Conservation (phyloP, 2,888 invertebrate genomes). For the Thereva nobilitata region DNA sequence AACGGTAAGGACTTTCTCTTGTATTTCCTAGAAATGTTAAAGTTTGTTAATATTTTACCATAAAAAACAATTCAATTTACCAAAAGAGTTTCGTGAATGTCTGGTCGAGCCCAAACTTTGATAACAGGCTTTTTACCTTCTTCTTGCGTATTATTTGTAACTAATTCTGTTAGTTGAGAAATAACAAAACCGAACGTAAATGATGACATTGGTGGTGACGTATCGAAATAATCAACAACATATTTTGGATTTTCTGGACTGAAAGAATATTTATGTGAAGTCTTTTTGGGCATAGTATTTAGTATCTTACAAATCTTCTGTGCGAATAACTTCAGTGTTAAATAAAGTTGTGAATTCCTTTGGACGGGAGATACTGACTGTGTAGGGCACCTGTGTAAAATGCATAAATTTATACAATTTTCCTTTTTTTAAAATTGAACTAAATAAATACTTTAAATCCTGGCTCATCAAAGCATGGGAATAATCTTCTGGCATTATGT, state of each 20-base stretch:
- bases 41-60: slow-evolving; percentile 6
- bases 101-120: slow-evolving; percentile 58
- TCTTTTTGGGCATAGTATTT: slow-evolving; percentile 31
- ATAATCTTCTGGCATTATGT: slow-evolving; percentile 73
- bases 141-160: slow-evolving; percentile 39
- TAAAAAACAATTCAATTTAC: slow-evolving; percentile 36
- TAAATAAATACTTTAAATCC: slow-evolving; percentile 68
- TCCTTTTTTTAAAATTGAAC: background rate
- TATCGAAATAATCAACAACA: slow-evolving; percentile 70
- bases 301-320: slow-evolving; percentile 65
- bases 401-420: background rate
- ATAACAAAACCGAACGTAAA: slow-evolving; percentile 75
- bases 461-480: slow-evolving; percentile 83
- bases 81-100: slow-evolving; percentile 58
- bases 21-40: slow-evolving; percentile 60
- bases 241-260: slow-evolving; percentile 59
- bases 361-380: slow-evolving; percentile 66
- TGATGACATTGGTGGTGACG: slow-evolving; percentile 76
- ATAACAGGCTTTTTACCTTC: slow-evolving; percentile 50
- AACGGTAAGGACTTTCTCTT: slow-evolving; percentile 64
- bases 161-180: slow-evolving; percentile 63
- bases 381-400: slow-evolving; percentile 69
- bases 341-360: slow-evolving; percentile 64
- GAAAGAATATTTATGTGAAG: background rate
- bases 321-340: slow-evolving; percentile 66